phyloP scores from a whole-genome alignment of 2,113 vertebrate species.

The Cyrtonyx montezumae region DNA sequence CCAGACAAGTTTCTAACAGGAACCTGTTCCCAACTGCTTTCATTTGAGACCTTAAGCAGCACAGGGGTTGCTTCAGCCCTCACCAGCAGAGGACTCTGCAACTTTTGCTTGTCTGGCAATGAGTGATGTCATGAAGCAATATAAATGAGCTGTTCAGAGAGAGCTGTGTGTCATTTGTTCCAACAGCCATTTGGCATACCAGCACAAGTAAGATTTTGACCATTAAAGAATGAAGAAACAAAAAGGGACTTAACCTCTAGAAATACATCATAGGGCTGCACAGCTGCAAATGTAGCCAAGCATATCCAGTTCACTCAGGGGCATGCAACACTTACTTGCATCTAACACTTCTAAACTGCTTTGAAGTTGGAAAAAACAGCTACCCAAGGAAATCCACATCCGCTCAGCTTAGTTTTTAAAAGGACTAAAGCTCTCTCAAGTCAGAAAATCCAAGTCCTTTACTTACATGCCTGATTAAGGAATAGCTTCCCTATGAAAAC shows the following conservation, averaged over 20 bases:
- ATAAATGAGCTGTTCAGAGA: background rate
- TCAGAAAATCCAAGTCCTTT: background rate
- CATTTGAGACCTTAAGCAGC: background rate
- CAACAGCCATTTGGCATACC: background rate
- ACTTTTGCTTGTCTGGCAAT: background rate
- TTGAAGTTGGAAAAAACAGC: background rate
- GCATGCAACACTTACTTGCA: background rate
- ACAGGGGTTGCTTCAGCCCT: background rate
- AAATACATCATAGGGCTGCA: background rate
- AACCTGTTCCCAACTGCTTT: background rate
- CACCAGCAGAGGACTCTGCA: background rate
- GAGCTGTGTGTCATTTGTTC: background rate
- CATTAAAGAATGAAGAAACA: constrained; percentile 5
- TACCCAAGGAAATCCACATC: background rate
- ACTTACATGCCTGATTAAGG: background rate
- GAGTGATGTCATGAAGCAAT: background rate
- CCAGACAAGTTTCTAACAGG: background rate
- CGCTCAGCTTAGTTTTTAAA: background rate
- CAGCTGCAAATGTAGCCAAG: constrained; percentile 16
- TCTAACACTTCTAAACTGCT: background rate
- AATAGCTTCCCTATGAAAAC: background rate
- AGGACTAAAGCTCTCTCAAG: background rate
- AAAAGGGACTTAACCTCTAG: constrained; percentile 8
- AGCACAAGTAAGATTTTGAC: constrained; percentile 22
- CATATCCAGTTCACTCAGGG: background rate